Base-by-base conservation (phyloP, 2,797 vertebrate species). In the Mormyrus proboscirostris region DNA sequence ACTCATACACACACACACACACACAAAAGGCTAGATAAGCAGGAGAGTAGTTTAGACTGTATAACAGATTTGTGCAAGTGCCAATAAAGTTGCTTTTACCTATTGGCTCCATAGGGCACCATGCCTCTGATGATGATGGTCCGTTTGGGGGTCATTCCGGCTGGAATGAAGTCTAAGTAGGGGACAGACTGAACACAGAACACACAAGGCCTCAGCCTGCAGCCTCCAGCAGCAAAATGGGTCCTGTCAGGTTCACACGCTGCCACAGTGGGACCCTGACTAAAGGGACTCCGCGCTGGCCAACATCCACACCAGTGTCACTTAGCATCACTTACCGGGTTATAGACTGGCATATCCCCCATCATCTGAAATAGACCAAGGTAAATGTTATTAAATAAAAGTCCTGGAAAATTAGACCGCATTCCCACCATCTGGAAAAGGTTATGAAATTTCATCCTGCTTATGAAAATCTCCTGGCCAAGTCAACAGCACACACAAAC, bases 51-150 rank as follows among this genome's bases (percentile, higher is more conserved):
- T 6, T 73, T 38, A 38, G 29, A 33, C 29, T 73, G 29, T 16
- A 38, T 33, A 38, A 38, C 69, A 69, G 76, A n/a, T 83, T 38
- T 47, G 44, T 14, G 3, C 8, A 55, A 62, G 38, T 19, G 57
- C 12, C 65, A 33, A 65, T 2, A 79, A 33, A 79, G 33, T 33
- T n/a, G 6, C 19, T 38, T 44, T 38, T 69, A 95, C 96, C 91
- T 94, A 65, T 90, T 91, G 33, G 94, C 95, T 8, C 92, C 92
- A 0, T 89, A 91, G 2, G 94, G 95, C 10, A 97, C 10, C 88
- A 93, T 93, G 38, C 97, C 97, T 92, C 95, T 95, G 90, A 98
- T 90, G 89, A 96, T 92, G 90, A 98, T 69, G 50, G 97, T 97
- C 85, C 93, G 96, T 90, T 96, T 96, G 2, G 94, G 88, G 14